Conservation (phyloP, 1,140 invertebrate species). For the Platyscapa corneri region DNA sequence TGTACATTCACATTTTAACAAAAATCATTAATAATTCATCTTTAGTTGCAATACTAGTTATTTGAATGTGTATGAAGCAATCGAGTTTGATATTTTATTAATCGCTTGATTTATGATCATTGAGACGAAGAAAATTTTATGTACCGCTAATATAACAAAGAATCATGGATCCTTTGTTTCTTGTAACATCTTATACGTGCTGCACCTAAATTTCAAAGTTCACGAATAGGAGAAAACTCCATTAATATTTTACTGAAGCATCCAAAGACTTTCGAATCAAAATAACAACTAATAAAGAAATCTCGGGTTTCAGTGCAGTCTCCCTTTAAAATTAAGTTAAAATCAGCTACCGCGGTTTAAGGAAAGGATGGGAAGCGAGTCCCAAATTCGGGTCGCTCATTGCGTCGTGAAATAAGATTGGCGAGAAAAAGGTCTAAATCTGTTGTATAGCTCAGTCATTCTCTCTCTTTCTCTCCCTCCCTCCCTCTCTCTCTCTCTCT, state of each 20-base stretch:
- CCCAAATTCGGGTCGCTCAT: conserved; percentile 12
- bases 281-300: conserved; percentile 12
- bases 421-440: conserved; percentile 46
- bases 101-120: not conserved
- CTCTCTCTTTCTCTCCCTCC: not conserved
- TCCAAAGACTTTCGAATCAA: not conserved
- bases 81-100: not conserved
- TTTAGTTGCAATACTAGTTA: not conserved
- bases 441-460: not conserved
- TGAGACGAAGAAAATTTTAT: not conserved
- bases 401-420: conserved; percentile 34
- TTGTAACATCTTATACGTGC: not conserved
- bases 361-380: conserved; percentile 20
- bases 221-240: not conserved
- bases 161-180: not conserved
- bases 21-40: not conserved
- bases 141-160: not conserved
- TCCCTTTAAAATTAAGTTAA: not conserved
- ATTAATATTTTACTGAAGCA: not conserved
- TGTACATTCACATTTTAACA: not conserved
- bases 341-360: conserved; percentile 16
- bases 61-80: not conserved
- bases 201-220: not conserved
- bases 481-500: not conserved
- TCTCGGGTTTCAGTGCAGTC: not conserved